phyloP scores from a whole-genome alignment of 1,140 invertebrate species.

The Laupala kohalensis region DNA sequence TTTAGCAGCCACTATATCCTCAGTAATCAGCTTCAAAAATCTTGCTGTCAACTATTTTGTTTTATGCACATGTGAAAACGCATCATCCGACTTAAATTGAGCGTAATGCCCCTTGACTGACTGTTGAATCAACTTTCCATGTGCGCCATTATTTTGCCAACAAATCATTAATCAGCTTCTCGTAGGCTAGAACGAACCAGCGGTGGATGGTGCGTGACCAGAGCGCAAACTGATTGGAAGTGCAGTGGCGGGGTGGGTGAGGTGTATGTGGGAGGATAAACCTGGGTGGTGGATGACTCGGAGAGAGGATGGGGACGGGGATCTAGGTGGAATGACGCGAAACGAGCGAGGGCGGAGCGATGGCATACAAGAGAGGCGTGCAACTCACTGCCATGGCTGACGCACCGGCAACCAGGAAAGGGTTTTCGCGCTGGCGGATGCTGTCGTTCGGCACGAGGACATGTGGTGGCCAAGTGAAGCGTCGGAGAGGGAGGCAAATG shows the following conservation, averaged over 20 bases:
- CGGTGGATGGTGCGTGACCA: neutral
- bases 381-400: too few relatives aligned
- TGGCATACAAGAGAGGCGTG: neutral
- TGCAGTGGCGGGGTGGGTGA: neutral
- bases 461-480: neutral
- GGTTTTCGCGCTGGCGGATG: too few relatives aligned
- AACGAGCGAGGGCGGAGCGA: neutral
- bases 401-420: too few relatives aligned
- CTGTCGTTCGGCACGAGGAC: too few relatives aligned
- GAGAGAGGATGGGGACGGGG: neutral
- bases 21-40: neutral
- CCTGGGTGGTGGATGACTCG: neutral
- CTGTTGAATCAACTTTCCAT: neutral
- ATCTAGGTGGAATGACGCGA: neutral
- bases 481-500: neutral
- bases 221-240: too few relatives aligned
- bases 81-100: neutral
- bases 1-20: neutral
- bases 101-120: neutral
- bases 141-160: neutral
- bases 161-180: neutral
- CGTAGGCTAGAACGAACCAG: neutral
- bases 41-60: neutral
- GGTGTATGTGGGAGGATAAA: neutral
- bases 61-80: neutral